A percentile compares a stretch with the other conserved stretches of the same genome.
Evolutionary conservation across 2,888 invertebrate species (phyloP).

Genomic region (Caenorhabditis virilis): DNA sequence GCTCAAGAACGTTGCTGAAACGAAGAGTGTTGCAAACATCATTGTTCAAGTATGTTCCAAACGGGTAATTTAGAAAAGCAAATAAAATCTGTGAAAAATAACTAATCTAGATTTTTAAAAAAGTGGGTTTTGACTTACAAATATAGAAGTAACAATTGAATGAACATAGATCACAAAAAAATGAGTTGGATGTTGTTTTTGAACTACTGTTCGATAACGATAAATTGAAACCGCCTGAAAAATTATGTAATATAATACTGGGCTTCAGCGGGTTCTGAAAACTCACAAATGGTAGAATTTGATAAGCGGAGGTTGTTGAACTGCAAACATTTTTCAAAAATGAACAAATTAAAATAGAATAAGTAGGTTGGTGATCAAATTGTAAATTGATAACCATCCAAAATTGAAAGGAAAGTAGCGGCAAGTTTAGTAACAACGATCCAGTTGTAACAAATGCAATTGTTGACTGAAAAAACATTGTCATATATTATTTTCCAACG

Average conservation of each 20-base stretch:
- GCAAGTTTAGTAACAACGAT: constrained; percentile 24
- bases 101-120: background rate
- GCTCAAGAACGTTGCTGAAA: constrained; percentile 29
- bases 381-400: constrained; percentile 39
- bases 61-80: constrained; percentile 28
- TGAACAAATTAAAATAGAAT: constrained; percentile 22
- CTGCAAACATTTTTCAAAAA: constrained; percentile 28
- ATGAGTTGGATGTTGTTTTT: constrained; percentile 19
- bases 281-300: constrained; percentile 33
- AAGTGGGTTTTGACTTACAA: constrained; percentile 6
- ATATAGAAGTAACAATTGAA: constrained; percentile 9
- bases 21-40: constrained; percentile 26
- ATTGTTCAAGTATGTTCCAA: constrained; percentile 22
- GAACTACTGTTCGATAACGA: constrained; percentile 30
- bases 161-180: constrained; percentile 20
- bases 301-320: constrained; percentile 31
- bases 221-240: constrained; percentile 34
- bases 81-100: constrained; percentile 20
- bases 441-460: constrained; percentile 35
- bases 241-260: too few relatives aligned
- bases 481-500: background rate
- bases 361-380: constrained; percentile 12
- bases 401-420: constrained; percentile 19
- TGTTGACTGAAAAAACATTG: constrained; percentile 17
- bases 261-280: background rate